phyloP scores from a whole-genome alignment of 2,113 vertebrate genomes.

The Cinclus cinclus region DNA sequence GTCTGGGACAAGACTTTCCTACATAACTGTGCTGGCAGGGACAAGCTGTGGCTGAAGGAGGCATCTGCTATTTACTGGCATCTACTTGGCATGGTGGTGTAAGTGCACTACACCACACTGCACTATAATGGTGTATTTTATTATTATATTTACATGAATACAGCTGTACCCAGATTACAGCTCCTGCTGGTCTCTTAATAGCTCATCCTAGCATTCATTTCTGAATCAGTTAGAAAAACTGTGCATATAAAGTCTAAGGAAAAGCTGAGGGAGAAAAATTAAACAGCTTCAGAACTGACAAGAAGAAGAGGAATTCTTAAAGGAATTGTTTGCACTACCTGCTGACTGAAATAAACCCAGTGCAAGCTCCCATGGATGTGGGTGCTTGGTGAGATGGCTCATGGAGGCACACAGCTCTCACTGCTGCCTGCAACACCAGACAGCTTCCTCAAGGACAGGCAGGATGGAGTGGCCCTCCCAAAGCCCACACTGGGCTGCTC shows the following conservation, averaged over 20 bases:
- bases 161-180: neutral
- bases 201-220: neutral
- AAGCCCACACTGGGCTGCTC: neutral
- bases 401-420: neutral
- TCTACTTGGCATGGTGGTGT: neutral
- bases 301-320: neutral
- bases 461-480: fast-evolving
- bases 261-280: neutral
- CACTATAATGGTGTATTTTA: neutral
- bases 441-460: neutral
- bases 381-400: neutral
- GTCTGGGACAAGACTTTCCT: neutral
- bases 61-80: neutral
- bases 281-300: neutral
- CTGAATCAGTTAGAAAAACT: neutral
- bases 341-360: neutral
- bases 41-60: neutral
- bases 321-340: neutral
- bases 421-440: neutral
- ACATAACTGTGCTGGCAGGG: neutral
- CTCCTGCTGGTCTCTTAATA: neutral
- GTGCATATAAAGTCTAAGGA: neutral
- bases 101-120: neutral
- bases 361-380: neutral
- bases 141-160: neutral